A percentile compares a stretch with the other conserved stretches of the same genome.
phyloP scores from a whole-genome alignment of 2,888 invertebrate species.

The Pristionchus entomophagus region DNA sequence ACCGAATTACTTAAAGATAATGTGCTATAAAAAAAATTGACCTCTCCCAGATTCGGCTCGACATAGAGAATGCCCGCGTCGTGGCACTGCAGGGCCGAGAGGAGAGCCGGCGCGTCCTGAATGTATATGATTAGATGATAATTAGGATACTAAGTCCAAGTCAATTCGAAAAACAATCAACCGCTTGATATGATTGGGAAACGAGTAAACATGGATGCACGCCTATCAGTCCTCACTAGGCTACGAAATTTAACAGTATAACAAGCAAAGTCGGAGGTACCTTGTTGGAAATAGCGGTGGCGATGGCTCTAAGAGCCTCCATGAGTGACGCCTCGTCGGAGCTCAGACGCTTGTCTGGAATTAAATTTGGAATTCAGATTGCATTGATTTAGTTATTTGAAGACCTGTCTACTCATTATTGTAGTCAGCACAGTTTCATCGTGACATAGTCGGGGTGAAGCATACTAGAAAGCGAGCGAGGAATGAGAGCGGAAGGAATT shows the following conservation, averaged over 20 bases:
- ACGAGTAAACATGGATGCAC: background rate
- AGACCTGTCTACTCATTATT: too few relatives aligned
- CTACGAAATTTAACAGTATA: too few relatives aligned
- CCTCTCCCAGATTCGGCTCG: constrained; percentile 53
- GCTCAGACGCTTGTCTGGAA: constrained; percentile 81
- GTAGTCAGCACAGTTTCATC: background rate
- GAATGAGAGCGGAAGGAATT: too few relatives aligned
- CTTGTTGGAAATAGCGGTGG: constrained; percentile 55
- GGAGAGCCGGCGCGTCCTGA: constrained; percentile 53
- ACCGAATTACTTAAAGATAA: too few relatives aligned
- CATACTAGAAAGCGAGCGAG: background rate
- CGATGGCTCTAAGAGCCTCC: constrained; percentile 54
- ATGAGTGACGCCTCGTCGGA: constrained; percentile 82
- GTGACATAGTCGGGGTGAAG: background rate
- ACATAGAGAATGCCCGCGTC: constrained; percentile 60
- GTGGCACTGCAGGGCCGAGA: constrained; percentile 55
- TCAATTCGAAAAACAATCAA: too few relatives aligned
- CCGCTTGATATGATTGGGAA: too few relatives aligned
- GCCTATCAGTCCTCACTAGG: too few relatives aligned
- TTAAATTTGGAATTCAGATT: background rate
- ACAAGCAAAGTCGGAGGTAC: constrained; percentile 39
- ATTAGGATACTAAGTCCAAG: background rate
- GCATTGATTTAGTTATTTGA: background rate
- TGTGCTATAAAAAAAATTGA: too few relatives aligned
- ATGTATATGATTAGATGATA: background rate